Evolutionary conservation across 1,140 invertebrate species (phyloP).

Genomic region (Reticulitermes speratus): DNA sequence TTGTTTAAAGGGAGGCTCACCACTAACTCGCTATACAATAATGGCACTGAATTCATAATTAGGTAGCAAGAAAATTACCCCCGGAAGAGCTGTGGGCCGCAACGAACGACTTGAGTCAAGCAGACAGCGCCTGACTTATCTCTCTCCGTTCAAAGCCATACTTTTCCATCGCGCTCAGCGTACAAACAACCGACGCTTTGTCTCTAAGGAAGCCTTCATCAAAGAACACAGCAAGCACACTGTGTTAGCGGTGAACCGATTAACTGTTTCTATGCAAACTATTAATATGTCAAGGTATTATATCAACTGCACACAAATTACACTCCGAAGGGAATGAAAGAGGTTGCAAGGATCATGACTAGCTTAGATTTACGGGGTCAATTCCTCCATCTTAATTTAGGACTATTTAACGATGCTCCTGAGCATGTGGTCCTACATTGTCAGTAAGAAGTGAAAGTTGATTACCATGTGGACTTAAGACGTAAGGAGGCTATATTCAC

Average conservation of each 20-base stretch:
- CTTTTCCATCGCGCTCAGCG: background rate
- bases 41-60: conserved; percentile 14
- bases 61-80: background rate
- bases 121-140: background rate
- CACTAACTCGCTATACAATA: background rate
- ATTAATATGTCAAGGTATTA: no score
- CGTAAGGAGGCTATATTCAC: no score
- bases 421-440: no score
- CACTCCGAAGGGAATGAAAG: no score
- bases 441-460: no score
- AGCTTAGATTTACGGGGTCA: no score
- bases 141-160: background rate
- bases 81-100: background rate
- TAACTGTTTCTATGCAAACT: background rate
- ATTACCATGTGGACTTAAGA: no score
- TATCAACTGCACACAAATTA: no score
- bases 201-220: background rate
- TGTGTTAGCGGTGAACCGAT: background rate
- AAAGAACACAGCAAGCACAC: background rate
- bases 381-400: no score
- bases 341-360: no score
- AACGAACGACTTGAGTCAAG: background rate
- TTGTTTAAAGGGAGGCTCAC: background rate
- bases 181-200: background rate
- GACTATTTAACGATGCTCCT: no score